Evolutionary conservation across 2,113 vertebrate species (phyloP).

Genomic region (Hiodon tergisus): DNA sequence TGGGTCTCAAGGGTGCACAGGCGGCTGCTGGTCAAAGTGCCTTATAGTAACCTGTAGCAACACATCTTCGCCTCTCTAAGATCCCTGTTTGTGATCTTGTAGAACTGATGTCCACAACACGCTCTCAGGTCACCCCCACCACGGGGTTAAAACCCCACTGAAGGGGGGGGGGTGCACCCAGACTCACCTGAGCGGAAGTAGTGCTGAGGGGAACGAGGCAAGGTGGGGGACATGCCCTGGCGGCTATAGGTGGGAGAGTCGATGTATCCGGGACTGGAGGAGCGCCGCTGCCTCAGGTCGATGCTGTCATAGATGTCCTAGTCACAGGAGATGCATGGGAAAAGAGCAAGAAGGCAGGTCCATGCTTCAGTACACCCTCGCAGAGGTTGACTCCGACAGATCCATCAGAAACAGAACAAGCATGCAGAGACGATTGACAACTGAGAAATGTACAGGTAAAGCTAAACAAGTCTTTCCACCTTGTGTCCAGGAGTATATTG

Average conservation of each 20-base stretch:
- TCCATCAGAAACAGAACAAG: neutral
- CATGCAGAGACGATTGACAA: neutral
- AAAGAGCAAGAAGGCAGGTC: neutral
- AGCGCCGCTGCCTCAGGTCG: constrained; percentile 80
- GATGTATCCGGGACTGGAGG: constrained; percentile 90
- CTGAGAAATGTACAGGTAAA: too few species aligned
- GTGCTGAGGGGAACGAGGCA: constrained; percentile 85
- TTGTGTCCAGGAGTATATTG: neutral
- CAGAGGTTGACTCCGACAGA: neutral
- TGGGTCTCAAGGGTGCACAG: neutral
- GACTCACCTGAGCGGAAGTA: constrained; percentile 85
- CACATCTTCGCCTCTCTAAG: neutral
- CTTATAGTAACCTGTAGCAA: neutral
- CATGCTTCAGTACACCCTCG: neutral
- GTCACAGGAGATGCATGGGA: neutral
- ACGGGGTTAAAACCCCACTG: too few species aligned
- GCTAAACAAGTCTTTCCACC: too few species aligned
- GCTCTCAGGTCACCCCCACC: neutral
- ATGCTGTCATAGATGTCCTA: constrained; percentile 88
- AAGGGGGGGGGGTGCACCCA: neutral
- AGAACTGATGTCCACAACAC: neutral
- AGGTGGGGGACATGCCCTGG: constrained; percentile 88
- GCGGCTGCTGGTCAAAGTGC: neutral
- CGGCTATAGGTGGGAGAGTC: constrained; percentile 85
- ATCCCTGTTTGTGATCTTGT: neutral